Evolutionary conservation across 2,888 invertebrate species (phyloP).

Genomic region (Ormyrus nitidulus): DNA sequence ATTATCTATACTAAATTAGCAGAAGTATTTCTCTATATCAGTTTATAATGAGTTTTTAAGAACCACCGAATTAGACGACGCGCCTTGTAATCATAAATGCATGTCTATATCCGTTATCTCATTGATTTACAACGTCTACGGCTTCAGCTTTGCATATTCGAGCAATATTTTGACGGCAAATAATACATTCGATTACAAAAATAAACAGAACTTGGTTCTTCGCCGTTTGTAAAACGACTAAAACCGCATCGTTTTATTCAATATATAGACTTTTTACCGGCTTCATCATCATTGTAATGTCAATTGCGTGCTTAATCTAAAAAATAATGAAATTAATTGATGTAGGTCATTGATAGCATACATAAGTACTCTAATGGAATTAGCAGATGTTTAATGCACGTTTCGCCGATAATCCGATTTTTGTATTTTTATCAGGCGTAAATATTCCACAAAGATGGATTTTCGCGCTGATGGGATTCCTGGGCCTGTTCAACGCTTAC

Average conservation of each 20-base stretch:
- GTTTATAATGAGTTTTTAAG: slow-evolving; percentile 17
- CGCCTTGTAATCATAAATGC: neutral
- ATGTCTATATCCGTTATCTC: neutral
- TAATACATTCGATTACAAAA: neutral
- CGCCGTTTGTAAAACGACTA: neutral
- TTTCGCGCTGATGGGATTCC: slow-evolving; percentile 78
- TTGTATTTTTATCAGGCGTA: slow-evolving; percentile 37
- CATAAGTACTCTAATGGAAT: neutral
- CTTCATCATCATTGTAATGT: neutral
- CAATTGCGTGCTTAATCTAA: neutral
- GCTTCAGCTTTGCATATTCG: neutral
- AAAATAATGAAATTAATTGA: neutral
- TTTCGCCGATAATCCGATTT: too few relatives aligned
- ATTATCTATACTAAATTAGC: neutral
- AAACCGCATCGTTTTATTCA: neutral
- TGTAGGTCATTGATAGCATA: slow-evolving; percentile 1
- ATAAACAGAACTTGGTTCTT: neutral
- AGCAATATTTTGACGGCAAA: neutral
- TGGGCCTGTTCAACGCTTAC: slow-evolving; percentile 83
- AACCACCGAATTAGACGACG: neutral
- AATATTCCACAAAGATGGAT: slow-evolving; percentile 58
- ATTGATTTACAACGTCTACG: slow-evolving; percentile 12
- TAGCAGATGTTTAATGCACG: too few relatives aligned
- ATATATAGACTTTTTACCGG: neutral
- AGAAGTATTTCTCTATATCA: neutral